A percentile compares a stretch with the other conserved stretches of the same genome.
Evolutionary conservation across 2,888 invertebrate species (phyloP).

Genomic region (Agrochola lychnidis): DNA sequence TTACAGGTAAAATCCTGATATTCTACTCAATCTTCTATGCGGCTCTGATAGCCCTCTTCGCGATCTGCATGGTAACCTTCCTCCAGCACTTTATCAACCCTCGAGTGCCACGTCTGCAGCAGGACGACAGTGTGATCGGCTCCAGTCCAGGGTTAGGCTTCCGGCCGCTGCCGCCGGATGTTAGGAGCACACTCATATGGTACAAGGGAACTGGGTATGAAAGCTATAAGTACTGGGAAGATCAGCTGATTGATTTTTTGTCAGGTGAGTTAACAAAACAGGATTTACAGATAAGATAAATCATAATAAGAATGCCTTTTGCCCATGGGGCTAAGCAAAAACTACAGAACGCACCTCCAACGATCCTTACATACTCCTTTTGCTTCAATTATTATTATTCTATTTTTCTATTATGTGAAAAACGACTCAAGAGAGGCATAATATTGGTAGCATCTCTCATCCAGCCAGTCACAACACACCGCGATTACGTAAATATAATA

Average conservation of each 20-base stretch:
- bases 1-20: constrained; percentile 96
- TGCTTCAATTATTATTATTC: too few species aligned
- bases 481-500: too few species aligned
- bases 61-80: constrained; percentile 98
- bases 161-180: constrained; percentile 97
- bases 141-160: constrained; percentile 99
- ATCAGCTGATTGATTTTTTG: constrained; percentile 94
- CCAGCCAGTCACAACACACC: too few species aligned
- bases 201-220: constrained; percentile 95
- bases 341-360: too few species aligned
- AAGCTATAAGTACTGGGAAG: constrained; percentile 95
- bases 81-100: constrained; percentile 97
- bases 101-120: constrained; percentile 96
- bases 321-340: too few species aligned
- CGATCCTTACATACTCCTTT: too few species aligned
- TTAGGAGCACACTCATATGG: constrained; percentile 98
- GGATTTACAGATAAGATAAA: background rate
- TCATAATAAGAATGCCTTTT: background rate
- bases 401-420: too few species aligned
- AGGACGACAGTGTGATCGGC: constrained; percentile 96
- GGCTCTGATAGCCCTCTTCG: constrained; percentile 96
- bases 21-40: constrained; percentile 98
- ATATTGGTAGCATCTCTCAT: too few species aligned
- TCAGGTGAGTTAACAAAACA: constrained; percentile 91
- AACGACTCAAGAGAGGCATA: too few species aligned